phyloP scores from a whole-genome alignment of 1,140 invertebrate species.

The Triops cancriformis region DNA sequence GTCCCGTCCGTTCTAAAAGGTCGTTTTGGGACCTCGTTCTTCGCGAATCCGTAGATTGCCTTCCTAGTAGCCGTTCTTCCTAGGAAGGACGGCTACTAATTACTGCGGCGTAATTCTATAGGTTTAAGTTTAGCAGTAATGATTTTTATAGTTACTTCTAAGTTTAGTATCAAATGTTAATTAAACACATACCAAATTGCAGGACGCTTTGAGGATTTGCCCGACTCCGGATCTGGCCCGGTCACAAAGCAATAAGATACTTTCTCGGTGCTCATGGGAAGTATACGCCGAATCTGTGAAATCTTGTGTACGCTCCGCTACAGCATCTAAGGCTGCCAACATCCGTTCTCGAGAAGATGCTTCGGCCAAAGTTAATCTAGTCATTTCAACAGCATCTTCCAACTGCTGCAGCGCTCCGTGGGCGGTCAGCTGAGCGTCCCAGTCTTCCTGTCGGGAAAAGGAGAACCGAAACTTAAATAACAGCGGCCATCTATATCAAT shows the following conservation, averaged over 20 bases:
- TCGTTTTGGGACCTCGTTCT: too few species aligned
- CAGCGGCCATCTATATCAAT: background rate
- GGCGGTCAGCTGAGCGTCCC: constrained; percentile 61
- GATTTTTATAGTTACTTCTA: too few species aligned
- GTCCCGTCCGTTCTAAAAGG: too few species aligned
- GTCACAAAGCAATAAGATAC: constrained; percentile 83
- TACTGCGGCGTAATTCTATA: too few species aligned
- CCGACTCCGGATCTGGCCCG: constrained; percentile 75
- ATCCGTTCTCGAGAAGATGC: constrained; percentile 52
- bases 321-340: constrained; percentile 70
- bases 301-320: constrained; percentile 92
- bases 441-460: constrained; percentile 44
- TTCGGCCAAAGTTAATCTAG: constrained; percentile 52
- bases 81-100: too few species aligned
- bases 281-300: constrained; percentile 99
- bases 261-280: constrained; percentile 90
- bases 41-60: too few species aligned
- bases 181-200: constrained; percentile 60
- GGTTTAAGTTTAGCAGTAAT: too few species aligned
- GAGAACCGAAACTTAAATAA: constrained; percentile 21
- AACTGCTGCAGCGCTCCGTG: constrained; percentile 70
- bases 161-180: too few species aligned
- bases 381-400: constrained; percentile 74
- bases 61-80: too few species aligned
- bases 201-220: constrained; percentile 71